Conservation (phyloP, 2,888 invertebrate genomes). For the Oxycera nigricornis region DNA sequence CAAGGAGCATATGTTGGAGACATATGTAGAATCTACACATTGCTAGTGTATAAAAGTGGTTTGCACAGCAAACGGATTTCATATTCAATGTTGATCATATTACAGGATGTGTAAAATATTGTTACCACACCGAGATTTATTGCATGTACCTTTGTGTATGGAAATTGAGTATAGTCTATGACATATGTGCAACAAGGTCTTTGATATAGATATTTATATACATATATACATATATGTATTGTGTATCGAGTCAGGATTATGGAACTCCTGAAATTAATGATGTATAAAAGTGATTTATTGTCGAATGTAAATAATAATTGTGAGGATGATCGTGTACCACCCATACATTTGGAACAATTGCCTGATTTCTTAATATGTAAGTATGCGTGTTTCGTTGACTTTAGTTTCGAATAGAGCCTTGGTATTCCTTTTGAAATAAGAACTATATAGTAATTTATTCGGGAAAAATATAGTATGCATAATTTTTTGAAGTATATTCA, state of each 20-base stretch:
- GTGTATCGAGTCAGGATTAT: slow-evolving; percentile 52
- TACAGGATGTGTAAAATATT: not conserved
- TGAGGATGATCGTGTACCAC: slow-evolving; percentile 72
- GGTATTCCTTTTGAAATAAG: too few relatives aligned
- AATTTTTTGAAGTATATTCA: too few relatives aligned
- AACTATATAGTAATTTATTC: too few relatives aligned
- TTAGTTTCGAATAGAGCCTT: too few relatives aligned
- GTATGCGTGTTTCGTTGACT: too few relatives aligned
- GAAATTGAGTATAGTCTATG: too few relatives aligned
- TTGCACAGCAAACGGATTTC: not conserved
- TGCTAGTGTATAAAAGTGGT: not conserved
- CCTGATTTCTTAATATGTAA: slow-evolving; percentile 78
- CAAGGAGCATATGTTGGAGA: not conserved
- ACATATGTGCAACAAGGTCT: slow-evolving; percentile 24
- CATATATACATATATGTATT: too few relatives aligned
- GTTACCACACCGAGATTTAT: too few relatives aligned
- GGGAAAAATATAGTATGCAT: too few relatives aligned
- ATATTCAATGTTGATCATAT: not conserved
- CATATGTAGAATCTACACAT: not conserved
- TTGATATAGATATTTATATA: not conserved
- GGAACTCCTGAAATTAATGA: slow-evolving; percentile 63
- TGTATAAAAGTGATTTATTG: slow-evolving; percentile 62
- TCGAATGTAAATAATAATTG: slow-evolving; percentile 55
- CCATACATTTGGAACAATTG: slow-evolving; percentile 75
- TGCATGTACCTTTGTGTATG: not conserved